Conservation (phyloP, 2,888 invertebrate species). For the Leucophenga maculata region DNA sequence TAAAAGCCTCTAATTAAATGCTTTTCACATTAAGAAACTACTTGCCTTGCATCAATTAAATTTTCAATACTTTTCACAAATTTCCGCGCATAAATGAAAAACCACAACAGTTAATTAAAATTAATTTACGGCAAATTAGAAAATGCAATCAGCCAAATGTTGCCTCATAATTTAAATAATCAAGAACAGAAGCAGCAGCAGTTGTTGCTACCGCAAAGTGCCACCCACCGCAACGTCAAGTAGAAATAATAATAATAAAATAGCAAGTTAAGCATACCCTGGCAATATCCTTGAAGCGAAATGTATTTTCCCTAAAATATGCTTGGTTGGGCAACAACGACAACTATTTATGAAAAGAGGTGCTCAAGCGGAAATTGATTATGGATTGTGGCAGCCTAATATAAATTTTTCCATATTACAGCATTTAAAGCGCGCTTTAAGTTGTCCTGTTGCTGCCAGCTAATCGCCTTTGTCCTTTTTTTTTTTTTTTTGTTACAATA, state of each 20-base stretch:
- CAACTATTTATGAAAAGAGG: background rate
- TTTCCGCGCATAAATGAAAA: constrained; percentile 18
- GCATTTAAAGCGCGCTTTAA: too few species aligned
- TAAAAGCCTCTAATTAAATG: background rate
- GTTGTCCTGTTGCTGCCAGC: constrained; percentile 6
- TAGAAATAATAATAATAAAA: constrained; percentile 40
- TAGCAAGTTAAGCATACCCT: background rate
- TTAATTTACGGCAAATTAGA: constrained; percentile 45
- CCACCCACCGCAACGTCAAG: background rate
- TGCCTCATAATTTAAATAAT: constrained; percentile 46
- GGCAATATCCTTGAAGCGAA: constrained; percentile 30
- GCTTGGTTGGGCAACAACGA: background rate
- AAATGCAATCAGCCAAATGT: constrained; percentile 38
- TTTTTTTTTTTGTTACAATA: background rate
- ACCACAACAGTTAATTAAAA: constrained; percentile 49
- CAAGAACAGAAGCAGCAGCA: constrained; percentile 18
- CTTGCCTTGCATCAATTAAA: background rate
- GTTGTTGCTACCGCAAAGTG: background rate
- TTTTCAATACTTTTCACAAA: constrained; percentile 4
- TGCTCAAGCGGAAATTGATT: constrained; percentile 36
- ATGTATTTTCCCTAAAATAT: constrained; percentile 54
- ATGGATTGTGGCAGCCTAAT: constrained; percentile 13
- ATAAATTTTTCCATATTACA: background rate
- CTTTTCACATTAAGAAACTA: constrained; percentile 3
- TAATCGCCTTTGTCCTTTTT: constrained; percentile 11